Base-by-base conservation (phyloP, 2,888 invertebrate species). In the Eubasilissa splendida region DNA sequence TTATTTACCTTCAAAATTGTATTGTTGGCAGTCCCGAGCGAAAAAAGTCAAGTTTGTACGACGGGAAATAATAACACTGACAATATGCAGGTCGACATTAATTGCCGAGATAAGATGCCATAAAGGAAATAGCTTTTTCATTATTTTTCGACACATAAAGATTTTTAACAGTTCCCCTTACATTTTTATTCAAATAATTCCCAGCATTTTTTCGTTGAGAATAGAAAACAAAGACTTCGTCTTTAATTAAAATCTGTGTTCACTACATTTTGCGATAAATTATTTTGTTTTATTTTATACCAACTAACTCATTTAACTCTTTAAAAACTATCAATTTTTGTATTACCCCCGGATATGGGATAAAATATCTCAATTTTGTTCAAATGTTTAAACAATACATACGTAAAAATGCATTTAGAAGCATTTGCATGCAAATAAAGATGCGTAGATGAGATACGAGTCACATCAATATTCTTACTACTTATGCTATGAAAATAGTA, bases 1-100 rank as follows among this genome's bases (percentile, higher is more conserved):
- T 93, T 93, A 93, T 94, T 93, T 93, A 93, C 93, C 90, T 91
- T 90, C 89, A 89, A 90, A 90, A 81, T 79, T 79, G 81, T 81
- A 81, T 81, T 81, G 81, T 81, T 79, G 70, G 63, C 52, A 74
- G 31, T 9, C 73, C 14, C 33, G 65, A 58, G 70, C 73, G 86
- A 83, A 88, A 87, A 88, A 88, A 77, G 79, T 73, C 65, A 58
- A 63, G 68, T 79, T 84, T 56, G 52, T 74, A 78, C 68, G 77
- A 70, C 76, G 70, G 80, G 79, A 80, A 81, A 80, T 79, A 80
- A 79, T 76, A 82, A 76, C 76, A 77, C 71, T 81, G 81, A 84
- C 84, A 83, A 83, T 83, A 83, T 82, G 83, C 78, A 81, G 79
- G 80, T 81, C 80, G 78, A 82, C 83, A 79, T 84, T 84, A 83